These are phyloP conservation scores for Tretioscincus oriximinensis DNA, from an alignment of 2,113 vertebrate genomes.

Conservation along the genomic window DNA sequence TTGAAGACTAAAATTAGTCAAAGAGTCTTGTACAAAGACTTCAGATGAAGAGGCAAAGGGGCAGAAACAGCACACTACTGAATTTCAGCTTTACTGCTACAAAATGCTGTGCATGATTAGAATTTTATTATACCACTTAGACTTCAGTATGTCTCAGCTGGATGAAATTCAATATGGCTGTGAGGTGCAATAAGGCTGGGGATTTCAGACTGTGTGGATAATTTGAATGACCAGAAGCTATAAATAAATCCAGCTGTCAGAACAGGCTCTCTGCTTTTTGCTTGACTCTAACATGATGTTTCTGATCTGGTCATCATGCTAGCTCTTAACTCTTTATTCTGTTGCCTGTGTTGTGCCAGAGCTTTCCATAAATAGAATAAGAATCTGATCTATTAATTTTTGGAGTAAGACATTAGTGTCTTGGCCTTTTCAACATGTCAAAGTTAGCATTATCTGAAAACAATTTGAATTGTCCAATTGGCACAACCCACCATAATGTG, in stretches of 20 bases:
- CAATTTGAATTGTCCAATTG: background rate
- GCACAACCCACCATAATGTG: background rate
- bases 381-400: background rate
- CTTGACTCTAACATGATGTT: background rate
- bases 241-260: slow-evolving; percentile 35
- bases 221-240: slow-evolving; percentile 29
- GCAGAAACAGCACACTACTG: background rate
- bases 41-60: background rate
- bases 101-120: slow-evolving; percentile 6
- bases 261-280: slow-evolving; percentile 6
- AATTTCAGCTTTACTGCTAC: background rate
- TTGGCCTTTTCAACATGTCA: background rate
- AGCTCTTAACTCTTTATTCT: background rate
- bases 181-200: slow-evolving; percentile 22
- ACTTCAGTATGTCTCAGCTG: slow-evolving; percentile 3
- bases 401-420: background rate
- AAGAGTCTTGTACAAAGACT: background rate
- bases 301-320: background rate
- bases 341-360: background rate
- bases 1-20: slow-evolving; percentile 2
- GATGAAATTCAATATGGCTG: slow-evolving; percentile 26
- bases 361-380: background rate
- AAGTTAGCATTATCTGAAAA: background rate
- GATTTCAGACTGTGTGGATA: slow-evolving; percentile 24
- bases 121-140: slow-evolving; percentile 26